Evolutionary conservation across 2,888 invertebrate genomes (phyloP).

Genomic region (Portevinia maculata): DNA sequence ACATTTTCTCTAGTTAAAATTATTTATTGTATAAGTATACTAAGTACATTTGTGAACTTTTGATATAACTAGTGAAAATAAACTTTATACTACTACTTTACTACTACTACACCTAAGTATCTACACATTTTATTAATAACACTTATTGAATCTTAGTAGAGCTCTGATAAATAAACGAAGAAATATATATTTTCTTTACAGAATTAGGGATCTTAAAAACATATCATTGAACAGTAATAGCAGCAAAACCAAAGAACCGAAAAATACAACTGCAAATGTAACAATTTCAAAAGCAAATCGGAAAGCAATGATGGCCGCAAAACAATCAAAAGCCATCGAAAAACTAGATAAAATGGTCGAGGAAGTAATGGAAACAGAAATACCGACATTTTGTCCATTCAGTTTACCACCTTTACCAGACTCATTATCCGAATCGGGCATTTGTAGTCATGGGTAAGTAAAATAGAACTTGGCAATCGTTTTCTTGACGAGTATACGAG

Average conservation of each 20-base stretch:
- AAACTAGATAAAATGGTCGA: constrained; percentile 83
- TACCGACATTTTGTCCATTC: constrained; percentile 78
- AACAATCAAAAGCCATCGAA: constrained; percentile 82
- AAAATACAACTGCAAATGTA: constrained; percentile 77
- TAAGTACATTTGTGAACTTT: too few relatives aligned
- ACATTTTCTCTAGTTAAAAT: too few relatives aligned
- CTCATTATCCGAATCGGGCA: constrained; percentile 81
- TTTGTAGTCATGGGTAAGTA: constrained; percentile 81
- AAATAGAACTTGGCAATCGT: background rate
- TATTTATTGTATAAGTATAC: too few relatives aligned
- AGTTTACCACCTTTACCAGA: constrained; percentile 79
- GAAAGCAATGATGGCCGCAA: constrained; percentile 81
- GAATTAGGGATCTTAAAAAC: constrained; percentile 61
- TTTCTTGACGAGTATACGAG: background rate
- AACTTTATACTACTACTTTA: too few relatives aligned
- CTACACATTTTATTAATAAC: too few relatives aligned
- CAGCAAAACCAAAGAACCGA: constrained; percentile 77
- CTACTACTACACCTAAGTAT: too few relatives aligned
- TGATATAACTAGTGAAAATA: too few relatives aligned
- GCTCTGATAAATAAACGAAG: too few relatives aligned
- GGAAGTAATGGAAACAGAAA: constrained; percentile 81
- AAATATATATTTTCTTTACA: constrained; percentile 28
- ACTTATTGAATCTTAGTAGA: too few relatives aligned
- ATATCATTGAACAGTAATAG: constrained; percentile 72
- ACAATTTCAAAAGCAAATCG: constrained; percentile 80